A percentile compares a stretch with the other conserved stretches of the same genome.
Evolutionary conservation across 2,113 vertebrate genomes (phyloP).

Genomic region (Solenodon paradoxus): DNA sequence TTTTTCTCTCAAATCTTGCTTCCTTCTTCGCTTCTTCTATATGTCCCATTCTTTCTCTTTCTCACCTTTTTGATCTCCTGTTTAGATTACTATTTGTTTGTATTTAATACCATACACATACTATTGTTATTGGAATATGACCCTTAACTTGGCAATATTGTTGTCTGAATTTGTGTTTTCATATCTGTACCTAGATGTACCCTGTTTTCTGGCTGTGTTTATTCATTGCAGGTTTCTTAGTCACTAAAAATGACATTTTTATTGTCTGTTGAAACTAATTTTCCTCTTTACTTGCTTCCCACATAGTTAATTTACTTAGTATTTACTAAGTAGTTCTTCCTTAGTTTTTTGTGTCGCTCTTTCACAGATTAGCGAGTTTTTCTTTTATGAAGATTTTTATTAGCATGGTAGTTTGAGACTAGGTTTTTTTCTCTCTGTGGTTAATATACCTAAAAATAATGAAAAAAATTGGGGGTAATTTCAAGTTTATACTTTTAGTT

Average conservation of each 20-base stretch:
- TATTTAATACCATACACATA: background rate
- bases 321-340: background rate
- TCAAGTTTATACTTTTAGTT: background rate
- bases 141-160: background rate
- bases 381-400: background rate
- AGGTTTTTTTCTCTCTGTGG: background rate
- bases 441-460: constrained; percentile 3
- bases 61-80: background rate
- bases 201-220: background rate
- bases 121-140: background rate
- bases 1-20: background rate
- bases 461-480: background rate
- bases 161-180: background rate
- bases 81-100: background rate
- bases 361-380: background rate
- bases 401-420: background rate
- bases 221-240: background rate
- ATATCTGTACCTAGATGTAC: background rate
- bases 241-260: background rate
- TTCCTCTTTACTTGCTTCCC: background rate
- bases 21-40: background rate
- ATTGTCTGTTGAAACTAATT: background rate
- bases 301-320: background rate
- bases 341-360: background rate
- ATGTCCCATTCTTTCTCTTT: background rate